Evolutionary conservation across 2,797 vertebrate species (phyloP), one percentile per base, ranked within the genome.

Genomic region (Lepus oiostolus): DNA sequence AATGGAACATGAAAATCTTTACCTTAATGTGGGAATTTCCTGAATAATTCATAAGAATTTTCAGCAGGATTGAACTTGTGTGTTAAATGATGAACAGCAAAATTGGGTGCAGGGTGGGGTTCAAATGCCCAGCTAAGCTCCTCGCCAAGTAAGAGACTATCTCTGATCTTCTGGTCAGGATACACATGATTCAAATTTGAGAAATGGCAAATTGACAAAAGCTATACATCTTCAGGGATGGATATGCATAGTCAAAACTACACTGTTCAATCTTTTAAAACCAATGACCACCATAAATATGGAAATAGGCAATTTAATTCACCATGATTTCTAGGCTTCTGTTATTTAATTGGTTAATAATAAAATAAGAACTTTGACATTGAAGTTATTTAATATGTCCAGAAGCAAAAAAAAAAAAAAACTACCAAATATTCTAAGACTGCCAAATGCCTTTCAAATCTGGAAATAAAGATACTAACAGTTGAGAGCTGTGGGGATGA

Each of bases 351-450:
- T n/a, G 74, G 47, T 85, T 94, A 30, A 85, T 86, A 77, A 88
- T 54, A 95, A 96, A 93, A 86, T 72, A 89, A 84, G 47, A 50
- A 63, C 47, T 70, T 95, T 60, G 52, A 87, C 63, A 79, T 7
- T 60, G 16, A 85, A 95, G 35, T 62, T 89, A 14, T 90, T 93
- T 92, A 81, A 52, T 82, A 54, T 47, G n/a, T 79, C 68, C 54
- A 70, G 68, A 35, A 74, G 50, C 32, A 79, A 85, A 88, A 63
- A 58, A 85, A 28, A 38, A 24, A 72, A 81, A 26, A n/a, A 54
- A 67, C 35, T 93, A 22, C 14, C 9, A 82, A 10, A 81, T 88
- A 35, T 50, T 75, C 26, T 70, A 90, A 90, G 60, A n/a, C 35
- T 91, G 76, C 76, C 76, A 68, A 19, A 26, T 72, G 32, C 62